These are phyloP conservation scores for Drosophila pachea DNA, from an alignment of 1,140 invertebrate species.

Conservation along the genomic window DNA sequence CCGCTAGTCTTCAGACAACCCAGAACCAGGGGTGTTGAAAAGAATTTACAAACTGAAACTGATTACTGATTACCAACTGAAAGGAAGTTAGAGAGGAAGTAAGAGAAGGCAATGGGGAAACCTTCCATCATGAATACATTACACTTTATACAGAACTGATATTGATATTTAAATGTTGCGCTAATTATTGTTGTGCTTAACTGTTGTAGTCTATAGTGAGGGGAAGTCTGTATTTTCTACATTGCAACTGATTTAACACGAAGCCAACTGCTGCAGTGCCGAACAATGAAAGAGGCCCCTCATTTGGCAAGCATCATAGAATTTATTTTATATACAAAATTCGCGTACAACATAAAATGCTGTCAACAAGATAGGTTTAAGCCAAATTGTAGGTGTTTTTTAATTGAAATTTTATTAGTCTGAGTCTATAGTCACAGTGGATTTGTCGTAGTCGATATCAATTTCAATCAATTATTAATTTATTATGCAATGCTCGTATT, in stretches of 20 bases:
- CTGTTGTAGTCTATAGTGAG: conserved; percentile 33
- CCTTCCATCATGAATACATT: conserved; percentile 19
- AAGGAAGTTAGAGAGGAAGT: conserved; percentile 16
- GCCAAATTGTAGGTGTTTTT: conserved; percentile 38
- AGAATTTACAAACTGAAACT: not conserved
- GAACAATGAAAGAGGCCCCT: no score
- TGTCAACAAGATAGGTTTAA: conserved; percentile 41
- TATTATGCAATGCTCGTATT: conserved; percentile 10
- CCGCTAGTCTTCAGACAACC: conserved; percentile 65
- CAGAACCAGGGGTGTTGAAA: conserved; percentile 56
- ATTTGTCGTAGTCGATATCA: conserved; percentile 25
- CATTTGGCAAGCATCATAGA: not conserved
- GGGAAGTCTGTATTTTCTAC: conserved; percentile 1
- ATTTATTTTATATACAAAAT: conserved; percentile 16
- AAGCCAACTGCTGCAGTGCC: no score
- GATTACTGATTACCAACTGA: no score
- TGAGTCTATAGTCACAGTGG: conserved; percentile 37
- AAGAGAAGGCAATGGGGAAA: conserved; percentile 1
- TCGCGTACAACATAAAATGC: conserved; percentile 40
- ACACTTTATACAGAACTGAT: conserved; percentile 66
- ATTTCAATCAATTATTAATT: conserved; percentile 25
- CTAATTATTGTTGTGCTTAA: conserved; percentile 51
- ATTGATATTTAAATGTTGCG: conserved; percentile 61
- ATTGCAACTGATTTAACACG: conserved; percentile 8
- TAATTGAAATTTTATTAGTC: conserved; percentile 37